Base-by-base conservation (phyloP, 2,113 vertebrate species). In the Syrmaticus mikado region DNA sequence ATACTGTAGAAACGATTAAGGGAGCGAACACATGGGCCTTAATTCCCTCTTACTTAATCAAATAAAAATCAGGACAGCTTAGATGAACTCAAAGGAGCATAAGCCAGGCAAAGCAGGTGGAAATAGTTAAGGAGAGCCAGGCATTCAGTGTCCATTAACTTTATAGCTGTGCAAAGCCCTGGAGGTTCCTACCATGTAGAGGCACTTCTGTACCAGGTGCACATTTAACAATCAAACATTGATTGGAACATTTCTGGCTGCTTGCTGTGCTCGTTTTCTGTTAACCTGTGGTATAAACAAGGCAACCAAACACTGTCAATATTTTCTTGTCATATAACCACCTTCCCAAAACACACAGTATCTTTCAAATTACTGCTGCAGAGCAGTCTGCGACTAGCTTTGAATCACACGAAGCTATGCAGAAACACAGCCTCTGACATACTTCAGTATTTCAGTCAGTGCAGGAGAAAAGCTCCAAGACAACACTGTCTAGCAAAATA, bases 281-380 rank as follows among this genome's bases (percentile, higher is more conserved):
- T 20, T 48, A 58, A 34, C 28, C 25, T 16, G 18, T 0, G 3
- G 45, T 55, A 67, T 24, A 62, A 46, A 19, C 64, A n/a, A 75
- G 34, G 53, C 62, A 61, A n/a, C 28, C 1, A 0, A 53, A n/a
- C 0, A 0, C 18, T n/a, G 61, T 21, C 19, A 11, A 2, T 32
- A 15, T 43, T 55, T 83, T 36, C 73, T 46, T 34, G 30, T 64
- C 52, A 5, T 11, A 6, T 30, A 62, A 57, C 7, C 15, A 24
- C 34, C 41, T 30, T 30, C 3, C 11, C 70, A 13, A 52, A 76
- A 53, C 1, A 4, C 70, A 60, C 7, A 18, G 43, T 14, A 46
- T 45, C 43, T 82, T 70, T 38, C 50, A 10, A 11, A 20, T 27
- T 3, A 40, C 22, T 2, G 1, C 70, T 50, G 41, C 24, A 30